Conservation (phyloP, 2,888 invertebrate species). For the Oxystoma pomonae region DNA sequence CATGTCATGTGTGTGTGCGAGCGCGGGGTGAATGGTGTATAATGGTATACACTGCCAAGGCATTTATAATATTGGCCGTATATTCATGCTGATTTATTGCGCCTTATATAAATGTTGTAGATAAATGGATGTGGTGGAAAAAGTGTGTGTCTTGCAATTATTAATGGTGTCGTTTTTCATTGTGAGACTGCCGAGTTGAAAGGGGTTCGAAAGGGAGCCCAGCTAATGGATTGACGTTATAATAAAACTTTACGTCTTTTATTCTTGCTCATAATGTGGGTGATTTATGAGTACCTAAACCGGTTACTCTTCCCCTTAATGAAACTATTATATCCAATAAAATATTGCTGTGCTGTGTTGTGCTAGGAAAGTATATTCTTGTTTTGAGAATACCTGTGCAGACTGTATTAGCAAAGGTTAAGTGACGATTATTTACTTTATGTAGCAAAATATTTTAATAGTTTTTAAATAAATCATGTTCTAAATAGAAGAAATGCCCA, state of each 20-base stretch:
- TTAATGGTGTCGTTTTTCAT: slow-evolving; percentile 26
- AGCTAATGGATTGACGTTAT: background rate
- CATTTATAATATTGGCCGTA: slow-evolving; percentile 25
- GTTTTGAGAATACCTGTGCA: too few species aligned
- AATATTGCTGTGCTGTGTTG: background rate
- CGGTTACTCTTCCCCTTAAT: background rate
- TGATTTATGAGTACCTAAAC: background rate
- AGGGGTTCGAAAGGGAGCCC: background rate
- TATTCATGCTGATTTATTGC: slow-evolving; percentile 25
- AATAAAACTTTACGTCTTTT: slow-evolving; percentile 1
- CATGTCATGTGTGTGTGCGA: slow-evolving; percentile 26
- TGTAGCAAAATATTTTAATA: too few species aligned
- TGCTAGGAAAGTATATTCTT: background rate
- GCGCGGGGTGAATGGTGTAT: slow-evolving; percentile 25
- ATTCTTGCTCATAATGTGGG: background rate
- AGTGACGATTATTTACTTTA: too few species aligned
- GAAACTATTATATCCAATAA: background rate
- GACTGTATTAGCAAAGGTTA: too few species aligned
- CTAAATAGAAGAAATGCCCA: too few species aligned
- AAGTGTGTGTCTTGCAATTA: slow-evolving; percentile 27
- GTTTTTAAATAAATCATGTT: too few species aligned
- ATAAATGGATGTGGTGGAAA: slow-evolving; percentile 26
- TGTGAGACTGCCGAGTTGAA: slow-evolving; percentile 7
- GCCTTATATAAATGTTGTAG: slow-evolving; percentile 26
- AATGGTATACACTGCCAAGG: slow-evolving; percentile 24